phyloP scores from a whole-genome alignment of 2,797 vertebrate genomes.

The Holocentrus rufus region DNA sequence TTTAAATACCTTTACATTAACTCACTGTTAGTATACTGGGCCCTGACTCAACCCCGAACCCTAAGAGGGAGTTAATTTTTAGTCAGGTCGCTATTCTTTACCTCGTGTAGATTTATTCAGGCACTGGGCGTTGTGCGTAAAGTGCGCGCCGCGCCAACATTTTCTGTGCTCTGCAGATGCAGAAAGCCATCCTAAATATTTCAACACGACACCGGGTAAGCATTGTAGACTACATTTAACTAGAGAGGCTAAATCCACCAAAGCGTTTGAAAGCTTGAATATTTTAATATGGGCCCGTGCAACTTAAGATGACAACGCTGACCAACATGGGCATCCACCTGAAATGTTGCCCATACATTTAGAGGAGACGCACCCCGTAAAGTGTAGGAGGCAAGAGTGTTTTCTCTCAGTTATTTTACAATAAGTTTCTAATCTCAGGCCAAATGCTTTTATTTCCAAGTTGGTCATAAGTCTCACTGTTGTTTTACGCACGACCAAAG shows the following conservation, averaged over 20 bases:
- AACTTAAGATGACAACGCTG: neutral
- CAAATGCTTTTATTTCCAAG: constrained; percentile 30
- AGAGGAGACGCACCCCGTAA: too few species aligned
- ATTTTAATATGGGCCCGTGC: neutral
- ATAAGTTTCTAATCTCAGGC: constrained; percentile 27
- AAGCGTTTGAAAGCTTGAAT: neutral
- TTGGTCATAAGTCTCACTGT: constrained; percentile 55
- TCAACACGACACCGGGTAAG: neutral
- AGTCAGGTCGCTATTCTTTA: constrained; percentile 32
- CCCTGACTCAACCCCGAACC: constrained; percentile 17
- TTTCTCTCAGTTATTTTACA: neutral
- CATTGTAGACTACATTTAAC: neutral
- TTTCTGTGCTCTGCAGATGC: neutral
- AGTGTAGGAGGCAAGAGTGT: neutral
- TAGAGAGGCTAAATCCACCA: neutral
- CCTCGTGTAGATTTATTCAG: neutral
- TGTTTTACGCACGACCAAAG: constrained; percentile 66
- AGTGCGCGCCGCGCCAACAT: neutral
- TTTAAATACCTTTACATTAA: constrained; percentile 16
- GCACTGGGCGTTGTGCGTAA: constrained; percentile 1
- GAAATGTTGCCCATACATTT: neutral
- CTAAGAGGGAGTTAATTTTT: constrained; percentile 47
- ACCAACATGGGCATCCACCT: neutral
- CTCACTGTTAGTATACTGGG: constrained; percentile 5
- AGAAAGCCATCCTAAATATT: constrained; percentile 38